A percentile compares a stretch with the other conserved stretches of the same genome.
phyloP scores from a whole-genome alignment of 2,113 vertebrate genomes.

The Hemiprocne comata region DNA sequence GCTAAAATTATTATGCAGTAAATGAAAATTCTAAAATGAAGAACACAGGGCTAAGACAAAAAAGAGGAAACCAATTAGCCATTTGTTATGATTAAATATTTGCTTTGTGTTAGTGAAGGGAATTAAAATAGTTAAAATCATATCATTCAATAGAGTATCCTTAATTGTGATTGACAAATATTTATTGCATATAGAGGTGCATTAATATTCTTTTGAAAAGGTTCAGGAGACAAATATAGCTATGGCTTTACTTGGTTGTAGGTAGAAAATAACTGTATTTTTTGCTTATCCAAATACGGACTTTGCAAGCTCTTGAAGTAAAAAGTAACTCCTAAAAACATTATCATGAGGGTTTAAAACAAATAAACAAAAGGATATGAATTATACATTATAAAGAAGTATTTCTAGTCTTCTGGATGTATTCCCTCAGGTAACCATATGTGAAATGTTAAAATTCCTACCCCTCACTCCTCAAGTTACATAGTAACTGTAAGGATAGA shows the following conservation, averaged over 20 bases:
- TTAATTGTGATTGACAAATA: background rate
- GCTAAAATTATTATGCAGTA: background rate
- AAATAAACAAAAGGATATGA: background rate
- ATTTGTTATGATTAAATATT: slow-evolving; percentile 17
- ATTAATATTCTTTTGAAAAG: background rate
- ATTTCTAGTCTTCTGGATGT: background rate
- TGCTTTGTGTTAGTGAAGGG: background rate
- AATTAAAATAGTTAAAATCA: background rate
- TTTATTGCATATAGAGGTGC: background rate
- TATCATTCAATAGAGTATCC: background rate
- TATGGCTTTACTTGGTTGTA: background rate
- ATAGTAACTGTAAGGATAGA: background rate
- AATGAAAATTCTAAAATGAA: background rate
- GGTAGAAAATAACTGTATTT: background rate
- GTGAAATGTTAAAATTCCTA: background rate
- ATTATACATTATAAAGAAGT: background rate
- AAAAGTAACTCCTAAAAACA: background rate
- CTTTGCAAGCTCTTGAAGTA: background rate
- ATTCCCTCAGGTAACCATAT: background rate
- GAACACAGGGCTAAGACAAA: background rate
- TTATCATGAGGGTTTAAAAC: background rate
- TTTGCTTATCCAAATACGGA: background rate
- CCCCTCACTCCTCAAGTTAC: background rate
- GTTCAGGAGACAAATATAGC: background rate
- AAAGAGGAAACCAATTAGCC: background rate